Evolutionary conservation across 2,113 vertebrate species (phyloP).

Genomic region (Cinclus cinclus): DNA sequence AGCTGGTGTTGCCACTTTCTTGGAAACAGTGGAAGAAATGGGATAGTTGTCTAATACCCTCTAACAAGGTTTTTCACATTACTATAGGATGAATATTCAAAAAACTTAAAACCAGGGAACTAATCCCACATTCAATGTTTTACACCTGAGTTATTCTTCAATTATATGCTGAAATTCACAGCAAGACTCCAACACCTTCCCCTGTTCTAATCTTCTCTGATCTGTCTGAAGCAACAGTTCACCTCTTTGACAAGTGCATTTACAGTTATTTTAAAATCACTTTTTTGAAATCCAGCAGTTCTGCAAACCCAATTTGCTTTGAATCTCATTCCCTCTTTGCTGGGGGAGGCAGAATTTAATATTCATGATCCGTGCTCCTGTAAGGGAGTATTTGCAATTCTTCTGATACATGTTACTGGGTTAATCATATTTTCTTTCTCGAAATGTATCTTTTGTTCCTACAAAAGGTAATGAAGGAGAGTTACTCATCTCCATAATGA

Average conservation of each 20-base stretch:
- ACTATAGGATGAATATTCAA: background rate
- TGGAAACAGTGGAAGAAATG: slow-evolving; percentile 11
- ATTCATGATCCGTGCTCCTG: slow-evolving; percentile 14
- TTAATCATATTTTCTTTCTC: slow-evolving; percentile 46
- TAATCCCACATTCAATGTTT: background rate
- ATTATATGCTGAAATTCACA: background rate
- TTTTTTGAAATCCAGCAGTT: slow-evolving; percentile 35
- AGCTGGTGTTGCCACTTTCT: slow-evolving; percentile 25
- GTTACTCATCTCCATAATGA: slow-evolving; percentile 55
- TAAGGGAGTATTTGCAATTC: slow-evolving; percentile 27
- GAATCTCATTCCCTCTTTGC: background rate
- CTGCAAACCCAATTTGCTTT: slow-evolving; percentile 14
- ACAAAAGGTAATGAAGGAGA: slow-evolving; percentile 41
- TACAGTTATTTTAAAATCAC: slow-evolving; percentile 1
- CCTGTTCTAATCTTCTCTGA: background rate
- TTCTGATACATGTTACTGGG: slow-evolving; percentile 38
- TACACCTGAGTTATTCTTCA: background rate
- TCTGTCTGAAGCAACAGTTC: background rate
- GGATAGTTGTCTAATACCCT: background rate
- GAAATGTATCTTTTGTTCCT: slow-evolving; percentile 50
- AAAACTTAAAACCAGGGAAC: background rate
- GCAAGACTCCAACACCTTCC: background rate
- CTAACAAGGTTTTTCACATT: background rate
- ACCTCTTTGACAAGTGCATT: slow-evolving; percentile 7
- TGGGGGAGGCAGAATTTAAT: slow-evolving; percentile 39